Base-by-base conservation (phyloP, 2,888 invertebrate species). In the Drosophila nr. perissopoda region DNA sequence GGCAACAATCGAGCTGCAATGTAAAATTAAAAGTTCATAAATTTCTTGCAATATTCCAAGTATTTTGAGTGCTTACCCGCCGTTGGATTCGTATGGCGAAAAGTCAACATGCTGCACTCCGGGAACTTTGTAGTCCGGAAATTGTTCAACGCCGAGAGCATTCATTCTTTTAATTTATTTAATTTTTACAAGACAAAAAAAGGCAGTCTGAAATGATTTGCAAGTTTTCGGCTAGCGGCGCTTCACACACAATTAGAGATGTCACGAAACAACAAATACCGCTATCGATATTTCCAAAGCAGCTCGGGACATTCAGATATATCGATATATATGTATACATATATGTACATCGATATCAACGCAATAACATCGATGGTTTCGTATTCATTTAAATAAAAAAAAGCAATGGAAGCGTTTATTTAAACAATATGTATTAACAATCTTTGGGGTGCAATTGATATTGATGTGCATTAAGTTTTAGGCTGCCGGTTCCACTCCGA, bases 1-100 rank as follows among this genome's bases (percentile, higher is more conserved):
- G 31, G 99, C 99, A 57, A 99, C 97, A 65, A 98, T 95, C 91
- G 98, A 98, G 88, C 99, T 99, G 89, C 64, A 94, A 93, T 4
- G 7, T n/a, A 21, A 29, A 46, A 25, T 57, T 49, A 4, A 25
- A 60, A 11, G n/a, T 31, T n/a, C 27, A 13, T 16, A 0, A 53
- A 53, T 56, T 48, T 64, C 29, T 16, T 16, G n/a, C 10, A 52
- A 2, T 18, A 38, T 48, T 29, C 16, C 16, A 4, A 33, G 25
- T 7, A 27, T 49, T 46, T 59, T 60, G 29, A 31, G 36, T 21
- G 65, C 92, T 94, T 94, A 96, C 96, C 96, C 96, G 94, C 96
- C 96, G 90, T 97, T 97, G 78, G 96, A 96, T 57, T 96, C 95
- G 88, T 97, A 97, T 0, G 96, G 96, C 53, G 94, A 94, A 88